Conservation (phyloP, 2,888 invertebrate genomes). For the Mayetiola destructor region DNA sequence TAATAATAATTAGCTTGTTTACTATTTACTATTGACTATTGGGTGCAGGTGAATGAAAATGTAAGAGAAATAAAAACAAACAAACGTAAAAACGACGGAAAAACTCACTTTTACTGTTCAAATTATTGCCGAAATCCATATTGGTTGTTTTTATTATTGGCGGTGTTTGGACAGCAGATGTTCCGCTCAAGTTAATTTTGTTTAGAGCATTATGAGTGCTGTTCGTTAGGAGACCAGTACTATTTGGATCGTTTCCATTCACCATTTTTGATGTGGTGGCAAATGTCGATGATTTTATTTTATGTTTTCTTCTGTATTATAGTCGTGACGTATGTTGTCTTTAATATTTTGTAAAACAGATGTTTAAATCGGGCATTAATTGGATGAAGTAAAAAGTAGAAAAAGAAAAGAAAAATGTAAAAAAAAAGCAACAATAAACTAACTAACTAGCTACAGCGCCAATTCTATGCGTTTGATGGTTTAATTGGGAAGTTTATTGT, state of each 20-base stretch:
- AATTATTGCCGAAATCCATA: conserved; percentile 9
- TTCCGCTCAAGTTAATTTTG: background rate
- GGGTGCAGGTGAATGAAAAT: background rate
- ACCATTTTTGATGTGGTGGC: conserved; percentile 3
- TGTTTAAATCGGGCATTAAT: background rate
- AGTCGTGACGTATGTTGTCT: conserved; percentile 2
- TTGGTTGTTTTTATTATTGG: no score
- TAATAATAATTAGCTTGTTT: no score
- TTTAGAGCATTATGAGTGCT: background rate
- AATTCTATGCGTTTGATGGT: no score
- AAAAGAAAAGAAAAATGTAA: no score
- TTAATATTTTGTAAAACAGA: background rate
- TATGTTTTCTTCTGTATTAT: no score
- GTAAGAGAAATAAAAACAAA: background rate
- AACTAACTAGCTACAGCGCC: no score
- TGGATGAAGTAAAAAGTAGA: background rate
- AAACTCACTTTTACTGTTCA: conserved; percentile 10
- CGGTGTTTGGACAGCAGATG: conserved; percentile 9
- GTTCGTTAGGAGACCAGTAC: background rate
- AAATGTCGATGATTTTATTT: background rate
- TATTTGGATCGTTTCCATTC: conserved; percentile 3
- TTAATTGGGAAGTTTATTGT: no score
- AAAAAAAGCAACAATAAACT: no score
- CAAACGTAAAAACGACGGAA: background rate
- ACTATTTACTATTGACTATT: no score